Conservation (phyloP, 2,888 invertebrate species). For the Synergus umbraculus region DNA sequence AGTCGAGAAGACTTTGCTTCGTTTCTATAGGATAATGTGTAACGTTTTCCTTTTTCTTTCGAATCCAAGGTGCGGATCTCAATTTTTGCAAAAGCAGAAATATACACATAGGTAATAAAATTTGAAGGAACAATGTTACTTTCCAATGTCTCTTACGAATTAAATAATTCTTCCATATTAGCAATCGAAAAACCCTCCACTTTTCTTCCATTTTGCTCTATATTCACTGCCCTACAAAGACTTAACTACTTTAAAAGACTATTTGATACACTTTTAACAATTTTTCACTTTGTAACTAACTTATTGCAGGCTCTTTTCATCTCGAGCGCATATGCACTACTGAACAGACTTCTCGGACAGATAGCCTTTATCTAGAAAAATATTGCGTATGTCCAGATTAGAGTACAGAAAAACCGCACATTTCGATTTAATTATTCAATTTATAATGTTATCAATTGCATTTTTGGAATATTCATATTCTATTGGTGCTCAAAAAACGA, state of each 20-base stretch:
- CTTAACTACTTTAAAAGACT: background rate
- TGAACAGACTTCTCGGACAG: constrained; percentile 29
- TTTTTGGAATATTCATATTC: background rate
- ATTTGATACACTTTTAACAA: background rate
- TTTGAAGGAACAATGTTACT: constrained; percentile 60
- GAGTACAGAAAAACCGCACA: background rate
- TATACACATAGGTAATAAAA: constrained; percentile 62
- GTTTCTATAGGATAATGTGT: constrained; percentile 49
- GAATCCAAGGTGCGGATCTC: constrained; percentile 50
- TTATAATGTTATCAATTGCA: background rate
- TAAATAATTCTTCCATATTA: constrained; percentile 65
- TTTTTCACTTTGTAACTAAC: background rate
- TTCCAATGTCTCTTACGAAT: constrained; percentile 67
- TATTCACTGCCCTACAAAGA: background rate
- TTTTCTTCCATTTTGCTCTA: background rate
- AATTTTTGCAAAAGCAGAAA: constrained; percentile 59
- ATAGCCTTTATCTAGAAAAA: constrained; percentile 37
- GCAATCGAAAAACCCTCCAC: constrained; percentile 58
- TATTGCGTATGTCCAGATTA: background rate
- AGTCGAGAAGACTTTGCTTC: constrained; percentile 28
- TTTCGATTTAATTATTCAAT: background rate
- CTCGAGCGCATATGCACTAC: constrained; percentile 31
- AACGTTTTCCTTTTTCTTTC: constrained; percentile 50
- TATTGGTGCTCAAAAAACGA: background rate
- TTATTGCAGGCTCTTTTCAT: background rate